These are phyloP conservation scores for Tricholauxania praeusta DNA, from an alignment of 2,888 invertebrate species.

Conservation along the genomic window DNA sequence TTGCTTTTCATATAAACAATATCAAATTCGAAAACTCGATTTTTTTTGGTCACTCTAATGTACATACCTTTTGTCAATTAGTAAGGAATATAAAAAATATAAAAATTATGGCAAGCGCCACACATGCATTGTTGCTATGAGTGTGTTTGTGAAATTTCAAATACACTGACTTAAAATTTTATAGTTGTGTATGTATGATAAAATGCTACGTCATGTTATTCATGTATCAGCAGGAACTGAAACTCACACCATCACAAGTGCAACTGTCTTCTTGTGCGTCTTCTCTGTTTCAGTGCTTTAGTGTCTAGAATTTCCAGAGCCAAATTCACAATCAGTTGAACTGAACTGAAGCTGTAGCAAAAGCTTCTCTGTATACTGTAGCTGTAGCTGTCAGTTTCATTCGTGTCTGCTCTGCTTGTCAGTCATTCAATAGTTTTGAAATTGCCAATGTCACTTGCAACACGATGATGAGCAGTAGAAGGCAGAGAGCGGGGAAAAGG, in stretches of 20 bases:
- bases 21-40: no score
- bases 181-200: no score
- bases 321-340: constrained; percentile 6
- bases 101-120: no score
- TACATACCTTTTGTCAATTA: no score
- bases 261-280: constrained; percentile 16
- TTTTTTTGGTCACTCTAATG: no score
- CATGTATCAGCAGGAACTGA: background rate
- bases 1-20: no score
- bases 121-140: no score
- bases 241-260: constrained; percentile 40
- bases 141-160: no score
- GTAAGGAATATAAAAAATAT: no score
- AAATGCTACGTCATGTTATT: no score
- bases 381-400: constrained; percentile 60
- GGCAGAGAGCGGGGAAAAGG: constrained; percentile 19
- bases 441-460: constrained; percentile 65
- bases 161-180: no score
- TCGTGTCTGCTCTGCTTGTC: constrained; percentile 65
- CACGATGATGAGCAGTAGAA: constrained; percentile 38
- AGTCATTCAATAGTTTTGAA: constrained; percentile 65
- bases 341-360: constrained; percentile 35
- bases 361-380: constrained; percentile 7
- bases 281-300: constrained; percentile 14
- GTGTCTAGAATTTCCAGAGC: constrained; percentile 1